Evolutionary conservation across 1,140 invertebrate species (phyloP).

Genomic region (Coptotermes formosanus): DNA sequence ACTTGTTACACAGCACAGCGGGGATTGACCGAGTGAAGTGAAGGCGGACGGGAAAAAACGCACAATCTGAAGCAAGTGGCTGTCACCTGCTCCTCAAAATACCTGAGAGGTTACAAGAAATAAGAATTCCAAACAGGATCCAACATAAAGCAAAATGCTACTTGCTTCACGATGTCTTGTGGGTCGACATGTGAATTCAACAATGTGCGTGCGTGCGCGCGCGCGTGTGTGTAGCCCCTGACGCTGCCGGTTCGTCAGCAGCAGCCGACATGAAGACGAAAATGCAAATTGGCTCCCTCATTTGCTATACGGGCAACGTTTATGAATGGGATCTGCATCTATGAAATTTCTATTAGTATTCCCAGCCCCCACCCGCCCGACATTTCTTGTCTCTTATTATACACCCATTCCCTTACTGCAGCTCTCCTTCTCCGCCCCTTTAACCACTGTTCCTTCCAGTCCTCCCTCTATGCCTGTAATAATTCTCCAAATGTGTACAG

Average conservation of each 20-base stretch:
- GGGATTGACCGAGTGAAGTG: too few species aligned
- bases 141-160: not conserved
- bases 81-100: too few species aligned
- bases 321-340: constrained; percentile 18
- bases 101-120: too few species aligned
- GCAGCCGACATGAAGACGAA: constrained; percentile 9
- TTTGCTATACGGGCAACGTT: constrained; percentile 15
- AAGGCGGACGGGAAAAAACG: too few species aligned
- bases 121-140: too few species aligned
- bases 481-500: constrained; percentile 12
- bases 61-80: too few species aligned
- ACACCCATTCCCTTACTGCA: not conserved
- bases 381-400: not conserved
- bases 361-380: not conserved
- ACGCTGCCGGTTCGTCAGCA: not conserved
- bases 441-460: not conserved
- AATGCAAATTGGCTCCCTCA: constrained; percentile 14
- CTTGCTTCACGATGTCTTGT: not conserved
- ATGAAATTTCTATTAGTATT: constrained; percentile 20
- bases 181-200: not conserved
- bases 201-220: not conserved
- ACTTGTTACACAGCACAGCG: too few species aligned
- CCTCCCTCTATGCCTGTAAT: not conserved
- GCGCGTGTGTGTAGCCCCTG: not conserved
- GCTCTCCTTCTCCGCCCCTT: constrained; percentile 1